Conservation (phyloP, 2,113 vertebrate species). For the Heptranchias perlo region DNA sequence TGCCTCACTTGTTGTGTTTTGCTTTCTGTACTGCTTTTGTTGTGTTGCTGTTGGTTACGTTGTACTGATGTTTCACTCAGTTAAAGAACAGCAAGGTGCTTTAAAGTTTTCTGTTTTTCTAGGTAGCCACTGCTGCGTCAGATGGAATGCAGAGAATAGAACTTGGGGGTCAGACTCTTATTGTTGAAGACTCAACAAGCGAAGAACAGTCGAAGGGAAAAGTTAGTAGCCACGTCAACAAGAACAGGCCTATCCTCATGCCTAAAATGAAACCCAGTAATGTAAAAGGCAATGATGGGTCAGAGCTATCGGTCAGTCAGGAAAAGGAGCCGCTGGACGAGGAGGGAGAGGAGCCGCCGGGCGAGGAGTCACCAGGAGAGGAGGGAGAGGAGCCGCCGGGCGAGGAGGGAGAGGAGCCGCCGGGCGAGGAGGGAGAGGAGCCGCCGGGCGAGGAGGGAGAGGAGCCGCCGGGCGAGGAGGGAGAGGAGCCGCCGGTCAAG, state of each 20-base stretch:
- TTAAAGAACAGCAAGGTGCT: not conserved
- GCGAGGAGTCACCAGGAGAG: constrained; percentile 47
- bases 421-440: constrained; percentile 49
- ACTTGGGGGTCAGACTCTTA: constrained; percentile 53
- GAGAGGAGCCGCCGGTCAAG: not conserved
- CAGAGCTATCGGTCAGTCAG: not conserved
- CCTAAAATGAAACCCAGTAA: not conserved
- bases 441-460: constrained; percentile 44
- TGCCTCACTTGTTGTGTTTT: too few relatives aligned
- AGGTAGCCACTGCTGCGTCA: constrained; percentile 73
- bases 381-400: not conserved
- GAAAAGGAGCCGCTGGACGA: not conserved
- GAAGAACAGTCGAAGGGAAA: not conserved
- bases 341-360: constrained; percentile 48
- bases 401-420: constrained; percentile 47
- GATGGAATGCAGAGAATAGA: constrained; percentile 79
- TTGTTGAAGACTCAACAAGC: not conserved
- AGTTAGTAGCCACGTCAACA: not conserved
- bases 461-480: constrained; percentile 25
- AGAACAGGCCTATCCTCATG: constrained; percentile 14
- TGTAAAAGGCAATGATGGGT: not conserved
- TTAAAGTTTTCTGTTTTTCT: constrained; percentile 22
- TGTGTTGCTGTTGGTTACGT: too few relatives aligned
- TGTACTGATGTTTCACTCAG: not conserved
- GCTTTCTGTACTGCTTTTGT: too few relatives aligned